phyloP scores from a whole-genome alignment of 2,888 invertebrate species.

The Parapristionchus giblindavisi region DNA sequence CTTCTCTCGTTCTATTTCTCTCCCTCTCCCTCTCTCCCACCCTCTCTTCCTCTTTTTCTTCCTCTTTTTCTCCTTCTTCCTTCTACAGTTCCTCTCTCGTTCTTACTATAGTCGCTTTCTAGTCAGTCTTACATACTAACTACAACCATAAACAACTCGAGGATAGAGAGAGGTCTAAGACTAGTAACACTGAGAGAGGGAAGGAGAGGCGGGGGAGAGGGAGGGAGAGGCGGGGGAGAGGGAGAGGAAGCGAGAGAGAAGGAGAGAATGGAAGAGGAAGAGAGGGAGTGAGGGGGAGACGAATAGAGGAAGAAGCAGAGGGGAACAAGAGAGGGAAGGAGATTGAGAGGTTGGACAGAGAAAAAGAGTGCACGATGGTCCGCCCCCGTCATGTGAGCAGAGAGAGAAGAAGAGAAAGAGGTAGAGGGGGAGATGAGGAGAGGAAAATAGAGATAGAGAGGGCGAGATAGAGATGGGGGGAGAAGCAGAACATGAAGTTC shows the following conservation, averaged over 20 bases:
- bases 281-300: background rate
- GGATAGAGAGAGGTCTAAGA: too few relatives aligned
- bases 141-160: slow-evolving; percentile 32
- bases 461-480: background rate
- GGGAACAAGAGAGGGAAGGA: too few relatives aligned
- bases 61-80: background rate
- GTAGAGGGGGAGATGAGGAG: background rate
- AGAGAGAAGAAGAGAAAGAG: background rate
- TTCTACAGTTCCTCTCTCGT: slow-evolving; percentile 18
- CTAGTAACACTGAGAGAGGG: slow-evolving; percentile 24
- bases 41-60: background rate
- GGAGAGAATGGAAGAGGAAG: background rate
- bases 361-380: slow-evolving; percentile 21
- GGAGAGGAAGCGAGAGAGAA: slow-evolving; percentile 15
- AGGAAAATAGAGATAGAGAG: background rate
- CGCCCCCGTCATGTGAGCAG: slow-evolving; percentile 28
- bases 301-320: background rate
- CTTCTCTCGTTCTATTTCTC: too few relatives aligned
- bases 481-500: too few relatives aligned
- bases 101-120: too few relatives aligned
- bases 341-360: too few relatives aligned
- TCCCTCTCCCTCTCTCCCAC: slow-evolving; percentile 8
- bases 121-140: too few relatives aligned
- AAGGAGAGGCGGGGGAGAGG: slow-evolving; percentile 23
- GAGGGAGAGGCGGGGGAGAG: background rate